Evolutionary conservation across 2,888 invertebrate genomes (phyloP).

Genomic region (Gibbula magus): DNA sequence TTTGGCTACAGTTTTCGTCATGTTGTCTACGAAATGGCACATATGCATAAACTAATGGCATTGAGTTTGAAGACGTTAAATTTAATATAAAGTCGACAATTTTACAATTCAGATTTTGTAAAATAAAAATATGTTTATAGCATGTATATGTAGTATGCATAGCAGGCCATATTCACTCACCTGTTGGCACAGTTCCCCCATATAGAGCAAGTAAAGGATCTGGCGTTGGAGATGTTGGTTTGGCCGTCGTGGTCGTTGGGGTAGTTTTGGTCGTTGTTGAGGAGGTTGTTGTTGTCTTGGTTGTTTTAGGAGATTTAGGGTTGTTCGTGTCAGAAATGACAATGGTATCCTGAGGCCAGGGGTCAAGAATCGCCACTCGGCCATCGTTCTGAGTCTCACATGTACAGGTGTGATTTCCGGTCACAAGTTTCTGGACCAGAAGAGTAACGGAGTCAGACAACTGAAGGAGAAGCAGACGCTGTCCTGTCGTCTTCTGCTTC

Average conservation of each 20-base stretch:
- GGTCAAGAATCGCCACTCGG: neutral
- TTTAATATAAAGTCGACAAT: too few species aligned
- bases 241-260: neutral
- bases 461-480: neutral
- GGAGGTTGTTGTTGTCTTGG: neutral
- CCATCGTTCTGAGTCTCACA: neutral
- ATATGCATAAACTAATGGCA: too few species aligned
- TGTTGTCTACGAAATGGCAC: too few species aligned
- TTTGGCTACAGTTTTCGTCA: too few species aligned
- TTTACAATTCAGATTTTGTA: too few species aligned
- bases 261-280: conserved; percentile 1
- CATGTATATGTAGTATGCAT: too few species aligned
- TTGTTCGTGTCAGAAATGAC: neutral
- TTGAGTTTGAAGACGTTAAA: too few species aligned
- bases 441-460: neutral
- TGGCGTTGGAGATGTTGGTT: neutral
- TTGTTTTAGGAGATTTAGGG: neutral
- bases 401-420: neutral
- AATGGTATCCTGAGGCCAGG: conserved; percentile 2
- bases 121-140: too few species aligned
- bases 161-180: neutral
- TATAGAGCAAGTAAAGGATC: conserved; percentile 5
- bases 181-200: neutral
- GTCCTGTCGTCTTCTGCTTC: neutral
- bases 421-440: conserved; percentile 4